These are phyloP conservation scores for Phrynocephalus vlangalii DNA, from an alignment of 2,797 vertebrate genomes.

Conservation along the genomic window DNA sequence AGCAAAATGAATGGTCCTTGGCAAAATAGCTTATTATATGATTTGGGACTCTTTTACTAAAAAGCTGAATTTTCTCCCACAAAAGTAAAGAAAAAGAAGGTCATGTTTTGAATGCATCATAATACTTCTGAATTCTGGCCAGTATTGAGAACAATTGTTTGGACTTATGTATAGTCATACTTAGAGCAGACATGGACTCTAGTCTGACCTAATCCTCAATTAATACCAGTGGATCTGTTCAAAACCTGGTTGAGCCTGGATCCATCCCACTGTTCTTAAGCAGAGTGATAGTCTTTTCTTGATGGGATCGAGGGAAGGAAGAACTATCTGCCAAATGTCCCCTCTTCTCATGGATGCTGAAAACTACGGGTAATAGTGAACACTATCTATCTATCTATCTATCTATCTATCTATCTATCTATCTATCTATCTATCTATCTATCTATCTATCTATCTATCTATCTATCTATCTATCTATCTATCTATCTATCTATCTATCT, in stretches of 20 bases:
- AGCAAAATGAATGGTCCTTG: background rate
- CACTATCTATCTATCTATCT: too few relatives aligned
- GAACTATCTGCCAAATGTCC: background rate
- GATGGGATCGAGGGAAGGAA: background rate
- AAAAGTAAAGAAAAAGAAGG: too few relatives aligned
- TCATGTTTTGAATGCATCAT: background rate
- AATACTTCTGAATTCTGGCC: background rate
- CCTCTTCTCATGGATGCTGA: too few relatives aligned
- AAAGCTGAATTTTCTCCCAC: background rate
- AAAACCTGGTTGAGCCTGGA: background rate
- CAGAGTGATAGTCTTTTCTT: background rate
- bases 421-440: too few relatives aligned
- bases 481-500: too few relatives aligned
- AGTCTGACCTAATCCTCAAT: background rate
- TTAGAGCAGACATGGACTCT: background rate
- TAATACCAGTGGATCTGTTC: background rate
- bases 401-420: too few relatives aligned
- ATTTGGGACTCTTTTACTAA: background rate
- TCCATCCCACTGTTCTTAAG: background rate
- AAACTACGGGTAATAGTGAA: too few relatives aligned
- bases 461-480: too few relatives aligned
- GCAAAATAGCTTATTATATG: background rate
- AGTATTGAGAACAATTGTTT: background rate
- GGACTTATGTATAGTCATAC: too few relatives aligned
- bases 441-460: too few relatives aligned